These are phyloP conservation scores for Anodontia alba DNA, from an alignment of 2,888 invertebrate genomes.

Conservation along the genomic window DNA sequence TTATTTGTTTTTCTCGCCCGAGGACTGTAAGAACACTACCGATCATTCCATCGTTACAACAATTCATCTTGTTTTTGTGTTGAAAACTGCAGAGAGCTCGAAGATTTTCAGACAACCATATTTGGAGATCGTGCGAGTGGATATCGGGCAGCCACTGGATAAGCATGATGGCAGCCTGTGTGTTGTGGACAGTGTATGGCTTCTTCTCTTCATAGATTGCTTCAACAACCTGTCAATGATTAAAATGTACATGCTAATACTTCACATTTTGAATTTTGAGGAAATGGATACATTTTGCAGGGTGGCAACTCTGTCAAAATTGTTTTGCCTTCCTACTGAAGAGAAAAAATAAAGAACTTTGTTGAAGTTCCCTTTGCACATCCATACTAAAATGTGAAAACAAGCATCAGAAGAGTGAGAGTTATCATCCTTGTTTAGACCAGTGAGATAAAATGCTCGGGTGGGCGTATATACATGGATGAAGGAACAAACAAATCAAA, in stretches of 20 bases:
- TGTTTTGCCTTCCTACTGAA: too few species aligned
- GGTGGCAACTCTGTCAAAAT: background rate
- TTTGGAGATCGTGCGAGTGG: constrained; percentile 82
- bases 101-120: constrained; percentile 85
- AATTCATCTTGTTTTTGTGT: constrained; percentile 86
- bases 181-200: constrained; percentile 81
- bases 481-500: too few species aligned
- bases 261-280: background rate
- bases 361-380: too few species aligned
- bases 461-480: too few species aligned
- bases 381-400: too few species aligned
- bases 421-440: too few species aligned
- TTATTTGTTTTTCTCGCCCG: constrained; percentile 84
- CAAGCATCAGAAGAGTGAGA: too few species aligned
- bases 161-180: constrained; percentile 86
- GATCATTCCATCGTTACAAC: constrained; percentile 87
- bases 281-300: background rate
- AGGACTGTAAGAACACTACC: constrained; percentile 86
- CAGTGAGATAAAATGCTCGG: too few species aligned
- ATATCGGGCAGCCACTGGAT: constrained; percentile 87
- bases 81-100: constrained; percentile 81
- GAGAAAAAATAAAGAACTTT: too few species aligned
- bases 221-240: constrained; percentile 72
- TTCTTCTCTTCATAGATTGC: constrained; percentile 68
- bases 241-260: background rate